These are phyloP conservation scores for Hyles lineata DNA, from an alignment of 2,888 invertebrate species.

Conservation along the genomic window DNA sequence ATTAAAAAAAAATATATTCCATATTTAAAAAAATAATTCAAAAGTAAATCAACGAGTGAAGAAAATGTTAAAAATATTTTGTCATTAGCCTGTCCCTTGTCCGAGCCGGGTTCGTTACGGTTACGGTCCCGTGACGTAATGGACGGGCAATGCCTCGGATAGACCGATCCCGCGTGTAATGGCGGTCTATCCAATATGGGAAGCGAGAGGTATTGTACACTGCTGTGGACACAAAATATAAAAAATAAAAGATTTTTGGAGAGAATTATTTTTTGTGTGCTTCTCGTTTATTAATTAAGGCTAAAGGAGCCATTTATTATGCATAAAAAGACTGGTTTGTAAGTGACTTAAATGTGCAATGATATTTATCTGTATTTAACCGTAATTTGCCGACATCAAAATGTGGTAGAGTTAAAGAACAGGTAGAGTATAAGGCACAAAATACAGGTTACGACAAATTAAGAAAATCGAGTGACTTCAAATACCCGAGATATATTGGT, in stretches of 20 bases:
- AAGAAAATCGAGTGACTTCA: too few relatives aligned
- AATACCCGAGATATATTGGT: too few relatives aligned
- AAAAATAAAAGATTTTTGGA: too few relatives aligned
- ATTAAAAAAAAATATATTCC: background rate
- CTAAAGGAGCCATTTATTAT: too few relatives aligned
- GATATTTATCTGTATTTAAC: too few relatives aligned
- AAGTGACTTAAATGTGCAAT: too few relatives aligned
- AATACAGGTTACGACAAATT: too few relatives aligned
- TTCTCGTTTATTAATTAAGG: too few relatives aligned
- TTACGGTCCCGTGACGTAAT: conserved; percentile 40
- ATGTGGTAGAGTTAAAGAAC: too few relatives aligned
- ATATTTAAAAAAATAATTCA: background rate
- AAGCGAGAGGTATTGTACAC: conserved; percentile 55
- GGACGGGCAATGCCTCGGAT: conserved; percentile 56
- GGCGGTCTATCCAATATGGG: conserved; percentile 68
- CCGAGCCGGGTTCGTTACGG: conserved; percentile 23
- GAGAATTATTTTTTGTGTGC: background rate
- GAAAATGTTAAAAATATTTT: conserved; percentile 11
- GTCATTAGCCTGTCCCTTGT: conserved; percentile 27
- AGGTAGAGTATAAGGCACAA: too few relatives aligned
- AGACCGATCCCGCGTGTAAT: conserved; percentile 61
- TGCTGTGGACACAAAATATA: conserved; percentile 30
- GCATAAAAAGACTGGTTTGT: too few relatives aligned
- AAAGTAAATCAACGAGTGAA: background rate
- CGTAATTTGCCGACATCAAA: too few relatives aligned